These are phyloP conservation scores for Neomorphus geoffroyi DNA, from an alignment of 2,797 vertebrate species.

Conservation along the genomic window DNA sequence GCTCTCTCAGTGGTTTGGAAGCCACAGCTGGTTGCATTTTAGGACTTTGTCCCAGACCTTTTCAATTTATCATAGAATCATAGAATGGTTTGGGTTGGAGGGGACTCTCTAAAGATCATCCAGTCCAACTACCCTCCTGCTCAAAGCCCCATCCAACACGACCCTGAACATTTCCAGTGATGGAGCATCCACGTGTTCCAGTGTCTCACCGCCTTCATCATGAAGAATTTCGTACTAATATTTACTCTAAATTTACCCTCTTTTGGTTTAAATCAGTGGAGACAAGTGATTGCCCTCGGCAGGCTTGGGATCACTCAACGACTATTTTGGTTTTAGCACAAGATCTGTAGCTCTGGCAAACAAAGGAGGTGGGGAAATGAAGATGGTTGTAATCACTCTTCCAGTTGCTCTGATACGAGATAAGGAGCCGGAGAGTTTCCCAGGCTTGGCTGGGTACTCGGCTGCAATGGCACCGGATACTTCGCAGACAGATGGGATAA, in stretches of 20 bases:
- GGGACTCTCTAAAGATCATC: neutral
- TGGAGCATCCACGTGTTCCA: neutral
- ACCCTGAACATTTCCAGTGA: neutral
- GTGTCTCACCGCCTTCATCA: neutral
- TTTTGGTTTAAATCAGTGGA: neutral
- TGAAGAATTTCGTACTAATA: neutral
- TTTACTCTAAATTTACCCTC: neutral
- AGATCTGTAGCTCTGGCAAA: neutral
- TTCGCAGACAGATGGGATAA: neutral
- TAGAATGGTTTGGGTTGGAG: neutral
- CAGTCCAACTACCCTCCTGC: neutral
- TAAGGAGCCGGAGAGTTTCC: neutral
- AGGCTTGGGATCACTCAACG: neutral
- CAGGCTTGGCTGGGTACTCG: neutral
- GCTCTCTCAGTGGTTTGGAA: neutral
- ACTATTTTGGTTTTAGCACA: neutral
- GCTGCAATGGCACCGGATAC: neutral
- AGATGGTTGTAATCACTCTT: neutral
- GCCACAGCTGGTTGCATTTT: neutral
- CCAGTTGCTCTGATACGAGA: neutral
- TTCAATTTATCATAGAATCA: neutral
- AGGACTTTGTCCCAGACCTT: neutral
- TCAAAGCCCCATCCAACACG: accelerated
- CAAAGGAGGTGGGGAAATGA: neutral
- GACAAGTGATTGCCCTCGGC: neutral